Base-by-base conservation (phyloP, 2,113 vertebrate genomes). In the Zapornia atra region DNA sequence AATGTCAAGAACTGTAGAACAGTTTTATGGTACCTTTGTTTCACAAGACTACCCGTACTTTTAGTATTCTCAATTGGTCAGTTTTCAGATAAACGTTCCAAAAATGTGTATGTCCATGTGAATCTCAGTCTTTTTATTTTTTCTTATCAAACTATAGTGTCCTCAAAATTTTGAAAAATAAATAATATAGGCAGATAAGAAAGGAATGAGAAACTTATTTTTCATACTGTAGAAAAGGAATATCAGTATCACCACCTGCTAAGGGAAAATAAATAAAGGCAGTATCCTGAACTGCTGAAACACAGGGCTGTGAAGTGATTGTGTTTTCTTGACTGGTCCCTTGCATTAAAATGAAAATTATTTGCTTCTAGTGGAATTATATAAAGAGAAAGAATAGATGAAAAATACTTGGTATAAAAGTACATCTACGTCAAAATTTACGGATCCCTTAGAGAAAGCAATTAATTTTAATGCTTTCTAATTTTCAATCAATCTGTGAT, bases 141-240 rank as follows among this genome's bases (percentile, higher is more conserved):
- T 96, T 88, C 96, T 97, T 95, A 97, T 98, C 96, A 98, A 97
- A 96, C 80, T 19, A 6, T 25, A 18, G 10, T 36, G 1, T 2
- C 40, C 50, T 31, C 4, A 53, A 73, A 83, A 66, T 69, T 51
- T 68, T 8, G 20, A 80, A 59, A 56, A 60, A 20, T 1, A 46
- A 84, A 83, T 76, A 91, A 87, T 46, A 80, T 60, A 96, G 21
- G 24, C 33, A 92, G 82, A 87, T 94, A 93, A 87, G 46, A 71
- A 69, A 18, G 3, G 50, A 71, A 91, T 60, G 16, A 94, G 26
- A 54, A 1, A 31, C 51, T 82, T 95, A 24, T n/a, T 88, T 92
- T 94, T 94, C 22, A 82, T 71, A 83, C 63, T 69, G 86, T 83
- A 95, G 65, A 94, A 97, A 78, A 53, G 13, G 34, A 65, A 79